Conservation (phyloP, 2,888 invertebrate species). For the Papilio protenor region DNA sequence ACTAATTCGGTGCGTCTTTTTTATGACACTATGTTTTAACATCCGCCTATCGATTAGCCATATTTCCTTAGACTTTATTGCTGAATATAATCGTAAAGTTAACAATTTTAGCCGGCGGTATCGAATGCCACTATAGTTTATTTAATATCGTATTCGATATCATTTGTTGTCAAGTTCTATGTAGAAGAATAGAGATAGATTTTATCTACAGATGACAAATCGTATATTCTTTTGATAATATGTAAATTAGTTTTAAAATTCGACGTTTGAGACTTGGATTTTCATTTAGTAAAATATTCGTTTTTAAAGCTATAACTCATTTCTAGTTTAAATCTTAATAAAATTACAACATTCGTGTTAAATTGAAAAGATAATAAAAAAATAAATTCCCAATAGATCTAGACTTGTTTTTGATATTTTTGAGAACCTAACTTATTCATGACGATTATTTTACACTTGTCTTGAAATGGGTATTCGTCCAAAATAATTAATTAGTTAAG, state of each 20-base stretch:
- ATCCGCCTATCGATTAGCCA: slow-evolving; percentile 60
- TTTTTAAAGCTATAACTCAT: neutral
- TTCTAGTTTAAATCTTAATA: neutral
- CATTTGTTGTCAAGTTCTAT: neutral
- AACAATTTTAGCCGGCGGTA: slow-evolving; percentile 60
- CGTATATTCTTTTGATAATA: neutral
- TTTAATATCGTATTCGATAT: slow-evolving; percentile 3
- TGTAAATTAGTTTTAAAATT: neutral
- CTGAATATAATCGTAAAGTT: slow-evolving; percentile 68
- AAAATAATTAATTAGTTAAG: neutral
- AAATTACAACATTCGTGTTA: neutral
- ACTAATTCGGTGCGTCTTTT: slow-evolving; percentile 70
- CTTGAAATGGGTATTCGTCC: neutral
- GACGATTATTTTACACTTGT: too few relatives aligned
- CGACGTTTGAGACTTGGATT: neutral
- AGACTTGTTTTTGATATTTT: neutral
- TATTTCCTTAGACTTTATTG: slow-evolving; percentile 74
- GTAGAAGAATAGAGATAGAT: neutral
- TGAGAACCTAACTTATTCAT: neutral
- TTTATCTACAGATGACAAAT: neutral
- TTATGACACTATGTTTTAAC: slow-evolving; percentile 69
- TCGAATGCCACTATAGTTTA: slow-evolving; percentile 60
- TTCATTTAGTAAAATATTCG: neutral
- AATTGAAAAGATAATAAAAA: neutral
- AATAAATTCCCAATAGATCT: neutral